These are phyloP conservation scores for Tyrannus savana DNA, from an alignment of 2,113 vertebrate genomes.

Conservation along the genomic window DNA sequence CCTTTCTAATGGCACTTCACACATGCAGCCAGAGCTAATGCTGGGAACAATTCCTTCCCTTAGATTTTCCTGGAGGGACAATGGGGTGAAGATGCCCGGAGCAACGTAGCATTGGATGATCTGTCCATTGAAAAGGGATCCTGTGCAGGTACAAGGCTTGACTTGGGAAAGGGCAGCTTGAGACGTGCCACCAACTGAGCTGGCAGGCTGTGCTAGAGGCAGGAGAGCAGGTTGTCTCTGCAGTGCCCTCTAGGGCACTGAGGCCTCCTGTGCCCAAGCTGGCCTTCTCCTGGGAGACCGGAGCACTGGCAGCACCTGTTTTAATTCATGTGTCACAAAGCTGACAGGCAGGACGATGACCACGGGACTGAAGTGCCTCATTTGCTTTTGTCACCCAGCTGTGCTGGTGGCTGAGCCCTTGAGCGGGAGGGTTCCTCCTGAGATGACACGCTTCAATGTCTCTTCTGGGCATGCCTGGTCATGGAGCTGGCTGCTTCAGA, in stretches of 20 bases:
- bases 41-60: background rate
- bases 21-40: constrained; percentile 27
- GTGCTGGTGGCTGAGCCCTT: background rate
- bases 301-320: background rate
- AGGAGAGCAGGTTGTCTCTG: background rate
- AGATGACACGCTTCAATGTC: no score
- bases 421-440: background rate
- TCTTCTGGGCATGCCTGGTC: no score
- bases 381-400: background rate
- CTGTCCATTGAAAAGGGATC: constrained; percentile 67
- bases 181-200: background rate
- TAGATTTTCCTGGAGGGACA: constrained; percentile 81
- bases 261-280: background rate
- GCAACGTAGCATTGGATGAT: constrained; percentile 82
- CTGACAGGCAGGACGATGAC: no score
- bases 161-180: background rate
- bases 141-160: constrained; percentile 68
- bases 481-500: background rate
- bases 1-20: background rate
- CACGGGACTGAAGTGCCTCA: background rate
- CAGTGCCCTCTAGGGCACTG: background rate
- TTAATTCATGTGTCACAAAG: background rate
- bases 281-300: background rate
- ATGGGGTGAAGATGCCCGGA: constrained; percentile 71
- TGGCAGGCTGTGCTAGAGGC: background rate